Conservation (phyloP, 1,140 invertebrate species). For the Zaprionus camerounensis region DNA sequence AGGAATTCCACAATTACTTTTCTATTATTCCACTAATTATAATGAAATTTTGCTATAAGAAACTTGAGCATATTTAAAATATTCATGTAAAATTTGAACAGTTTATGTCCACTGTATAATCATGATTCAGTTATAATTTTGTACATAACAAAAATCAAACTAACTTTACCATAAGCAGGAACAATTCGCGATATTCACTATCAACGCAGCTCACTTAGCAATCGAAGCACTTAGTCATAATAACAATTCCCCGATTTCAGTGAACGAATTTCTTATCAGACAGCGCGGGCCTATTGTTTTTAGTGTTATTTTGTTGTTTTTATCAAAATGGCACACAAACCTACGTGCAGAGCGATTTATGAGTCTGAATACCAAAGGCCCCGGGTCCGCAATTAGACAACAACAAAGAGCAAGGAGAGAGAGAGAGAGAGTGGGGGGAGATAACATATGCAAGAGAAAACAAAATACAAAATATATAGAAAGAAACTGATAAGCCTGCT, state of each 20-base stretch:
- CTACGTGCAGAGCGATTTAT: constrained; percentile 28
- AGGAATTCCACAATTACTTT: neutral
- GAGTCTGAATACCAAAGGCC: constrained; percentile 22
- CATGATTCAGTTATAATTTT: neutral
- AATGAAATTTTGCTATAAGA: neutral
- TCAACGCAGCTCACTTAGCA: constrained; percentile 21
- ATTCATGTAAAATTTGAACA: neutral
- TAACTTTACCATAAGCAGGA: neutral
- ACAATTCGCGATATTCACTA: neutral
- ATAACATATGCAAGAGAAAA: constrained; percentile 46
- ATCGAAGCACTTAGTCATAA: constrained; percentile 64
- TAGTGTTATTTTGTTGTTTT: constrained; percentile 27
- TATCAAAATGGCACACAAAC: constrained; percentile 78
- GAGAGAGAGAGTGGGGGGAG: neutral
- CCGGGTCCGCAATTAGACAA: constrained; percentile 58
- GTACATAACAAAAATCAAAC: neutral
- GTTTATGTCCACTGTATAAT: neutral
- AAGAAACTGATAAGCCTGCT: constrained; percentile 19
- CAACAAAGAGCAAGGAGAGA: constrained; percentile 10
- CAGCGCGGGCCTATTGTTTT: constrained; percentile 20
- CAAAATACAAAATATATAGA: constrained; percentile 10
- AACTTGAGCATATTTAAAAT: neutral
- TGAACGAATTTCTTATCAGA: constrained; percentile 41
- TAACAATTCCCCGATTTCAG: constrained; percentile 30
- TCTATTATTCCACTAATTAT: neutral